A percentile compares a stretch with the other conserved stretches of the same genome.
Evolutionary conservation across 2,113 vertebrate species (phyloP).

Genomic region (Turdus rufiventris): DNA sequence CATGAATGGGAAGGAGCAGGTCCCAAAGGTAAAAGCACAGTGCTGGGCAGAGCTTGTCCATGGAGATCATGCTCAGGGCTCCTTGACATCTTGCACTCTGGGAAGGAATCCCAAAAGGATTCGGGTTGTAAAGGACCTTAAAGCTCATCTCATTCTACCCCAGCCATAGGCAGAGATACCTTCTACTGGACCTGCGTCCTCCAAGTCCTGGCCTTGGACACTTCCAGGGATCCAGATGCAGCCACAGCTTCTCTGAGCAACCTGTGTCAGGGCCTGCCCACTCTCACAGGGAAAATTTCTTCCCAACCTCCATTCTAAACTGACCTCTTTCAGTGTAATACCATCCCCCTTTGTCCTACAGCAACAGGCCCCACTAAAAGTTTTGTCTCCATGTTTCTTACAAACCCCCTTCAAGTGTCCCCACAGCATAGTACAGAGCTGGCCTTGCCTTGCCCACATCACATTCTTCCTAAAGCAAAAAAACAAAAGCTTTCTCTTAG

Average conservation of each 20-base stretch:
- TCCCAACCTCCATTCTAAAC: neutral
- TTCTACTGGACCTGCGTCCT: fast-evolving
- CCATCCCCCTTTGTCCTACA: neutral
- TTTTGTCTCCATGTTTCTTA: neutral
- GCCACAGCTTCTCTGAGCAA: neutral
- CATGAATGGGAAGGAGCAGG: neutral
- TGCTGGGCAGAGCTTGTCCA: neutral
- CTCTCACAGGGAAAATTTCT: neutral
- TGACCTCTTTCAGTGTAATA: neutral
- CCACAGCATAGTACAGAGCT: neutral
- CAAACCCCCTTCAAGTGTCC: neutral
- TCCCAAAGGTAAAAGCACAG: neutral
- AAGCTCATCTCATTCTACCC: neutral
- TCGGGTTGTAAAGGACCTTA: neutral
- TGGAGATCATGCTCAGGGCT: neutral
- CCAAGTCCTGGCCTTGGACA: neutral
- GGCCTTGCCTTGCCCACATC: neutral
- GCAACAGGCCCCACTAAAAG: neutral
- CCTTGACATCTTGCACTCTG: neutral
- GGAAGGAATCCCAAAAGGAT: neutral
- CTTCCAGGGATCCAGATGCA: neutral
- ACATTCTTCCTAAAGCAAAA: neutral
- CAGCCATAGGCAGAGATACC: neutral
- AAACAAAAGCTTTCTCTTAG: neutral
- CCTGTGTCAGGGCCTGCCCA: neutral